phyloP scores from a whole-genome alignment of 2,888 invertebrate genomes.

The Epinotia nisella region DNA sequence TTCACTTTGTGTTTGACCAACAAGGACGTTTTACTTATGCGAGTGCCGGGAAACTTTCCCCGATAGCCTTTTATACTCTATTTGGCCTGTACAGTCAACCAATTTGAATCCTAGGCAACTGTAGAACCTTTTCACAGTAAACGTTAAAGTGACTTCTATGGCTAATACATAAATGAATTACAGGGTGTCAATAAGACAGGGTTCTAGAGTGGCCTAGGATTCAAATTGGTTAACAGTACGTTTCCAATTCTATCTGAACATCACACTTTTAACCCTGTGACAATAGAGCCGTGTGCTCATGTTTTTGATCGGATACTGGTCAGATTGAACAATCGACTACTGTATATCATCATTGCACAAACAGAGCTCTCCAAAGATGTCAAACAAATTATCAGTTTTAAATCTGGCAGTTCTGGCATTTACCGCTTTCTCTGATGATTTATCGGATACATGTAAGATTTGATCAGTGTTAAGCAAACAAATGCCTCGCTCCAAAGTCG shows the following conservation, averaged over 20 bases:
- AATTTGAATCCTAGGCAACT: too few species aligned
- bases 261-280: neutral
- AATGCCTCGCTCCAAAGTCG: neutral
- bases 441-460: slow-evolving; percentile 22
- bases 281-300: neutral
- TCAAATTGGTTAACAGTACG: too few species aligned
- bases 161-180: too few species aligned
- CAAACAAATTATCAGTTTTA: neutral
- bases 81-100: neutral
- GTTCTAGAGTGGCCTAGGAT: too few species aligned
- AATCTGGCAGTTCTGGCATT: neutral
- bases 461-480: slow-evolving; percentile 16
- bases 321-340: neutral
- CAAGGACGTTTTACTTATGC: slow-evolving; percentile 24
- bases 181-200: too few species aligned
- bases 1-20: slow-evolving; percentile 24
- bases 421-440: slow-evolving; percentile 12
- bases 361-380: neutral
- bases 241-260: neutral
- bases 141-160: too few species aligned
- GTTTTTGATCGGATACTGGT: neutral
- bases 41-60: slow-evolving; percentile 14
- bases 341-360: neutral
- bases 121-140: too few species aligned
- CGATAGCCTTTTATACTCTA: slow-evolving; percentile 12